Evolutionary conservation across 2,888 invertebrate species (phyloP), one percentile per base, ranked within the genome.

Genomic region (Panzeria rudis): DNA sequence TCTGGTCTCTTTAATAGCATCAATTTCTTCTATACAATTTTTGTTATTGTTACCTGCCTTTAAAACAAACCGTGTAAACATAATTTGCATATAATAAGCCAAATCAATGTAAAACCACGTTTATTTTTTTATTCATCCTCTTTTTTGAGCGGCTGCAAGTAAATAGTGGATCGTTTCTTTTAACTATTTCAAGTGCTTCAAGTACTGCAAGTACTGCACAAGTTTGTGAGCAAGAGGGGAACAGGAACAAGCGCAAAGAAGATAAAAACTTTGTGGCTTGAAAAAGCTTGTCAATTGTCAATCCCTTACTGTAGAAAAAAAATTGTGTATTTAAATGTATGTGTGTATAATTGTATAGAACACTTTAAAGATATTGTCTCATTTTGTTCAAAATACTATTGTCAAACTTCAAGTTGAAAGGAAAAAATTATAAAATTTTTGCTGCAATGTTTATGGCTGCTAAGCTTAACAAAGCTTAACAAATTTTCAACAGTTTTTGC

Each of bases 51-150:
- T 59, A 35, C 25, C 38, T 59, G 41, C 35, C 56, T 23, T 66
- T 62, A 47, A 79, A 64, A 56, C 17, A 69, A 78, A 87, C 88
- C 89, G 88, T 88, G 88, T 86, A 88, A 87, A 87, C 86, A 89
- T 90, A 91, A 91, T 91, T 91, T 91, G 91, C 91, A 91, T 91
- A 91, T 91, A 91, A 91, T 91, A 90, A 92, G 91, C 91, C 91
- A 90, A 91, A 91, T 91, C 90, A 90, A 90, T 89, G 90, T 89
- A 87, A 88, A 88, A 88, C 91, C 91, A 91, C 91, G 91, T 91
- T 52, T 41, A 90, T 91, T 61, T 32, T 62, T 4, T 50, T 75
- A 25, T 54, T 47, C 47, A 41, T 66, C 23, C 59, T 47, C 52
- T 72, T 32, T 68, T 25, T 6, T 23, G 15, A 66, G 52, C 56